Conservation (phyloP, 2,888 invertebrate species). For the Amiota communis region DNA sequence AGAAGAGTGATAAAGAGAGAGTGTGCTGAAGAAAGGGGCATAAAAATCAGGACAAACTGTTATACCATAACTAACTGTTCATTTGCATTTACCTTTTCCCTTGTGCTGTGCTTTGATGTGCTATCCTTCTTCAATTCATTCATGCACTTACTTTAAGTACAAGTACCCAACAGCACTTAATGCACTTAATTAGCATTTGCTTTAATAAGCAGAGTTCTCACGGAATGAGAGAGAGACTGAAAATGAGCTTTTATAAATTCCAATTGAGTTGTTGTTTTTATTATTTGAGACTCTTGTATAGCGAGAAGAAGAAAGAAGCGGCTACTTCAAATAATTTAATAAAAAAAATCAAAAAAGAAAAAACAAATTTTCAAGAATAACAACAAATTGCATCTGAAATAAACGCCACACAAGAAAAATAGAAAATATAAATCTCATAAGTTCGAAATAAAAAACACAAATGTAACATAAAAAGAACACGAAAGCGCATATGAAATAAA, state of each 20-base stretch:
- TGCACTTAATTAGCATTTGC: not conserved
- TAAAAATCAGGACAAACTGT: not conserved
- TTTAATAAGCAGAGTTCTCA: not conserved
- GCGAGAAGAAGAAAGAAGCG: not conserved
- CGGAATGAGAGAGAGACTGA: not conserved
- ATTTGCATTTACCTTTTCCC: constrained; percentile 2
- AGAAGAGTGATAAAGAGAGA: too few relatives aligned
- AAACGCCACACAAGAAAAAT: too few relatives aligned
- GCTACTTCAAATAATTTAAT: constrained; percentile 17
- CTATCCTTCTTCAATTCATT: not conserved
- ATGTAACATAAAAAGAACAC: not conserved
- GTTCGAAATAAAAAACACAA: not conserved
- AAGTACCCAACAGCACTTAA: too few relatives aligned
- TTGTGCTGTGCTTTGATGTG: not conserved
- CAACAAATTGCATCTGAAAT: not conserved
- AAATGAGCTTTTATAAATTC: not conserved
- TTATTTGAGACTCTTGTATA: not conserved
- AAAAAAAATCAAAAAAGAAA: not conserved
- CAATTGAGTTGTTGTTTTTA: constrained; percentile 15
- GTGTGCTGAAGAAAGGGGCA: not conserved
- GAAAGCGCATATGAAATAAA: too few relatives aligned
- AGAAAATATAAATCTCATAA: constrained; percentile 1
- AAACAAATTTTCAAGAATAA: not conserved
- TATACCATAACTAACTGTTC: not conserved
- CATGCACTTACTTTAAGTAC: too few relatives aligned